Percentiles rank a stretch among this genome's conserved stretches.
Evolutionary conservation across 2,888 invertebrate genomes (phyloP).

Genomic region (Nematopogon swammerdamellus): DNA sequence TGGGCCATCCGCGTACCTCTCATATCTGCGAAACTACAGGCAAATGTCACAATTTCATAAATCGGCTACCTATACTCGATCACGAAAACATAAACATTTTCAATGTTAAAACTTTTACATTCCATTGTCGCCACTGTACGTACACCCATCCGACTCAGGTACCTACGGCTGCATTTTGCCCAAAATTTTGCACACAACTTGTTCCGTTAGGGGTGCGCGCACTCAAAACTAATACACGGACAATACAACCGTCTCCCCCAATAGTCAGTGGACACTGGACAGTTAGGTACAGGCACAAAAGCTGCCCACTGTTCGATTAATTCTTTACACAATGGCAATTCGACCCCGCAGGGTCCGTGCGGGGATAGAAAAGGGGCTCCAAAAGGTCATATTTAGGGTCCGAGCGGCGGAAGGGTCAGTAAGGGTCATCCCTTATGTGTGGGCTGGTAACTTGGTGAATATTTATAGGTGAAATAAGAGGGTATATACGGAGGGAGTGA

Average conservation of each 20-base stretch:
- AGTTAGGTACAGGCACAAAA: constrained; percentile 34
- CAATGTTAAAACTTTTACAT: no score
- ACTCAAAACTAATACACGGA: constrained; percentile 48
- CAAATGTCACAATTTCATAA: no score
- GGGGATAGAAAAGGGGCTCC: neutral
- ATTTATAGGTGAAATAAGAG: no score
- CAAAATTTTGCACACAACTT: neutral
- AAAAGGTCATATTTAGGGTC: neutral
- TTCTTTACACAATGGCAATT: constrained; percentile 35
- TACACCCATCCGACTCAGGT: no score
- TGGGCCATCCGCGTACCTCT: no score
- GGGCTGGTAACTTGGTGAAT: no score
- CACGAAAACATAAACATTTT: no score
- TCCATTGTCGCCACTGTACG: neutral
- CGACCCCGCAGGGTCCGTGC: neutral
- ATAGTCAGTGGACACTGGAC: constrained; percentile 37
- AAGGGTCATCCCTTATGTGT: neutral
- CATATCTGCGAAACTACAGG: no score
- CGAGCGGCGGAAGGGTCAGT: neutral
- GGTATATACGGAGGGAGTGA: no score
- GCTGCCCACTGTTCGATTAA: constrained; percentile 48
- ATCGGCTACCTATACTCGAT: no score
- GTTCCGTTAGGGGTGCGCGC: constrained; percentile 8
- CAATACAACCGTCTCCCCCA: constrained; percentile 27
- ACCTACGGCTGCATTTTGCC: neutral